Evolutionary conservation across 2,888 invertebrate species (phyloP), one percentile per base, ranked within the genome.

Genomic region (Phyto melanocephala): DNA sequence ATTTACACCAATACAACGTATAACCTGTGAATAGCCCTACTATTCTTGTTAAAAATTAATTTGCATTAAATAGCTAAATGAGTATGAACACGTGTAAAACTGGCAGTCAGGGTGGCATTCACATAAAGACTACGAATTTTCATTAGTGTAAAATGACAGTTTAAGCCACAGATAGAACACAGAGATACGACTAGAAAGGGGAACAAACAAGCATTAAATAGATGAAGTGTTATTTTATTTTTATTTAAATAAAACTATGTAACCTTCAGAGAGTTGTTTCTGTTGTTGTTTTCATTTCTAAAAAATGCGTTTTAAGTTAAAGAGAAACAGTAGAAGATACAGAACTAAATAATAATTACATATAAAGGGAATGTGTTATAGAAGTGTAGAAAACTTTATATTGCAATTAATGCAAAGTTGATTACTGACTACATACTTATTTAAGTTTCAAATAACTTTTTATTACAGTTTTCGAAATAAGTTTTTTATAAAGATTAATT

Each of bases 81-180:
- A 60, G 22, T 20, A 11, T 13, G 33, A 33, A 5, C 13, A 52
- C 6, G 15, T 1, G 8, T 11, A 20, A 47, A n/a, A 52, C 20
- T 13, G 45, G 4, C 7, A 65, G 37, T 8, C 52, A 60, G 15
- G 24, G 10, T 45, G 24, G 54, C 33, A n/a, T 68, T 68, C 40
- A 35, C 60, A 35, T 62, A 24, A 77, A 24, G 52, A 35, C 35
- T 37, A 56, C 37, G 56, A 56, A 8, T 78, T 71, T 63, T 65
- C 54, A 78, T 71, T 71, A 78, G 71, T 56, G 40, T 17, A 15
- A 63, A 65, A 54, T 63, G 77, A 56, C 71, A 50, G 37, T 28
- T 50, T 56, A 22, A 65, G 10, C 17, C 20, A 33, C 37, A 56
- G 35, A 40, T 58, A 58, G 28, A 20, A 45, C n/a, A 63, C 8